These are phyloP conservation scores for Trididemnum miniatum DNA, from an alignment of 23 tunicate genomes.

Conservation along the genomic window DNA sequence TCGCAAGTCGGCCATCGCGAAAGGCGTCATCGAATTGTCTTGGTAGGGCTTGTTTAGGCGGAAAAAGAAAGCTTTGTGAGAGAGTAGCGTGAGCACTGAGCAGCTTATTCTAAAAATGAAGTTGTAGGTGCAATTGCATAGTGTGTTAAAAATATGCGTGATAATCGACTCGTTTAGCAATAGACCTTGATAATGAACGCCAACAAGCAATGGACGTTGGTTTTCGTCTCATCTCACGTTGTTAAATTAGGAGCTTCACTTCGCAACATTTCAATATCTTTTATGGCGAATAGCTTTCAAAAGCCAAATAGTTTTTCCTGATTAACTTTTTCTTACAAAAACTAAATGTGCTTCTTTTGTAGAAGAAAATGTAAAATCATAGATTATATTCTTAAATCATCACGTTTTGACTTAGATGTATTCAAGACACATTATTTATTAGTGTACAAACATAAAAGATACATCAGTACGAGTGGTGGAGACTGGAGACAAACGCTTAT, in stretches of 20 bases:
- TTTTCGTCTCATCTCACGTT: neutral
- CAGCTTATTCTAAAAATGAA: neutral
- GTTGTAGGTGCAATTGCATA: neutral
- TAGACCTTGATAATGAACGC: neutral
- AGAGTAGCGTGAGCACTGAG: neutral
- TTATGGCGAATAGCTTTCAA: neutral
- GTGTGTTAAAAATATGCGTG: neutral
- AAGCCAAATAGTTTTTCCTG: neutral
- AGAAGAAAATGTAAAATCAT: too few relatives aligned
- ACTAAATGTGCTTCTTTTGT: too few relatives aligned
- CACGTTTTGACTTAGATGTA: too few relatives aligned
- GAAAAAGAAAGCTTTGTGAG: neutral
- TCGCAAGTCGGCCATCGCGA: slow-evolving; percentile 9
- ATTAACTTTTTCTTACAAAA: too few relatives aligned
- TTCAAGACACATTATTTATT: too few relatives aligned
- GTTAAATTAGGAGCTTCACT: neutral
- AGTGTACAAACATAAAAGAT: too few relatives aligned
- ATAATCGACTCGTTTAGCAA: neutral
- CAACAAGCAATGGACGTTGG: neutral
- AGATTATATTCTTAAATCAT: too few relatives aligned
- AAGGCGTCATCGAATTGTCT: neutral
- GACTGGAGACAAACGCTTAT: too few relatives aligned
- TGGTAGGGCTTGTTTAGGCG: neutral
- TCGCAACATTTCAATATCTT: neutral
- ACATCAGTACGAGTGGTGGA: too few relatives aligned